These are phyloP conservation scores for Rotaria macrura DNA, from an alignment of 2,888 invertebrate genomes.

Conservation along the genomic window DNA sequence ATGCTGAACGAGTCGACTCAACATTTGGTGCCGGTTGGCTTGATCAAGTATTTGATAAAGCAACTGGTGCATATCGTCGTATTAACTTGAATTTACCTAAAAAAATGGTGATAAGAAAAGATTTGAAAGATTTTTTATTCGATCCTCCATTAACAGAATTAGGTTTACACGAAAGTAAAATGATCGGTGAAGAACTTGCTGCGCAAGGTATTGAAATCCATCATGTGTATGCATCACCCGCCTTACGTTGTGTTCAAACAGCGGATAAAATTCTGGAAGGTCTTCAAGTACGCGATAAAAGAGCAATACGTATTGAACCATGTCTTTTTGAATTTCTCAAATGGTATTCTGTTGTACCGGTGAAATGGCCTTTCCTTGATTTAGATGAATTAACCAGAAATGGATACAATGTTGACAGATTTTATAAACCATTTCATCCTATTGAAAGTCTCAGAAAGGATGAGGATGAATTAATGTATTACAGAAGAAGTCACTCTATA, in stretches of 20 bases:
- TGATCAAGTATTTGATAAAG: slow-evolving; percentile 69
- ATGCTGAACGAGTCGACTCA: slow-evolving; percentile 86
- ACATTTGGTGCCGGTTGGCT: slow-evolving; percentile 75
- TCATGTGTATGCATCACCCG: slow-evolving; percentile 75
- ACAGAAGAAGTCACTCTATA: slow-evolving; percentile 21
- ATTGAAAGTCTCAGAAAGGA: slow-evolving; percentile 30
- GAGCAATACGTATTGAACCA: slow-evolving; percentile 61
- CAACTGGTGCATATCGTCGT: slow-evolving; percentile 59
- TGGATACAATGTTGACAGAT: slow-evolving; percentile 29
- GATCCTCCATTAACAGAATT: slow-evolving; percentile 83
- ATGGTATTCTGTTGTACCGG: slow-evolving; percentile 60
- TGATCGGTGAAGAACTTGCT: slow-evolving; percentile 66
- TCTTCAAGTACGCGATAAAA: slow-evolving; percentile 46
- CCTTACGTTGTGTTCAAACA: slow-evolving; percentile 81
- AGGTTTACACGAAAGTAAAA: slow-evolving; percentile 67
- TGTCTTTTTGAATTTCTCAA: slow-evolving; percentile 83
- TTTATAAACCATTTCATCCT: slow-evolving; percentile 20
- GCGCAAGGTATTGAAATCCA: slow-evolving; percentile 61
- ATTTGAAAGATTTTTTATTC: slow-evolving; percentile 63
- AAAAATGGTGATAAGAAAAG: slow-evolving; percentile 61
- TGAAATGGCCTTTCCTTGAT: slow-evolving; percentile 29
- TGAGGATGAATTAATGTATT: slow-evolving; percentile 28
- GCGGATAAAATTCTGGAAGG: slow-evolving; percentile 52
- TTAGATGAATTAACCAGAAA: slow-evolving; percentile 22
- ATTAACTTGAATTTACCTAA: slow-evolving; percentile 85